Evolutionary conservation across 2,113 vertebrate species (phyloP).

Genomic region (Peromyscus leucopus): DNA sequence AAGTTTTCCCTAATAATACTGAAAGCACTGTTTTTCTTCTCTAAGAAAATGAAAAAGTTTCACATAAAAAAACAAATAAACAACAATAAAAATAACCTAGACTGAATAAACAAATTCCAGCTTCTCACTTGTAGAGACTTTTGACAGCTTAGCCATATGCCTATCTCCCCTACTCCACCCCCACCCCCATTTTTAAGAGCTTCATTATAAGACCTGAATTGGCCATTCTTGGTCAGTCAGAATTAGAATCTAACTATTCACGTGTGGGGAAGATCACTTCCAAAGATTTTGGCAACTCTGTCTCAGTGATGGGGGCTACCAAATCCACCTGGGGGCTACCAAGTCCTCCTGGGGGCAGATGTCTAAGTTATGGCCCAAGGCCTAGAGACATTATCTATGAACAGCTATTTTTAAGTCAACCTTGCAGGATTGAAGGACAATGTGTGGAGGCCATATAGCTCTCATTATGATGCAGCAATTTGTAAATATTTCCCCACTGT

Average conservation of each 20-base stretch:
- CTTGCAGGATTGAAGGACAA: not conserved
- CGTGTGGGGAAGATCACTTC: slow-evolving; percentile 58
- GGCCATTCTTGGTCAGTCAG: slow-evolving; percentile 54
- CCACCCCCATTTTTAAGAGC: slow-evolving; percentile 39
- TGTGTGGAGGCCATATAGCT: too few species aligned
- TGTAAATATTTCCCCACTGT: not conserved
- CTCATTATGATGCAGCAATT: not conserved
- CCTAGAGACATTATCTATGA: slow-evolving; percentile 13
- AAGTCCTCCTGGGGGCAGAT: slow-evolving; percentile 21
- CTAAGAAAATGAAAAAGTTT: slow-evolving; percentile 44
- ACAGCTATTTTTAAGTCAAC: not conserved
- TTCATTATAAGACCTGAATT: slow-evolving; percentile 59
- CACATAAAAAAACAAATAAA: not conserved
- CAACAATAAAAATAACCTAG: not conserved
- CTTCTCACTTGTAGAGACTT: slow-evolving; percentile 22
- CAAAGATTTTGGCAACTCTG: slow-evolving; percentile 32
- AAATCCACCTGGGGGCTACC: slow-evolving; percentile 25
- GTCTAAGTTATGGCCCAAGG: not conserved
- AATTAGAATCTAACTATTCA: slow-evolving; percentile 70
- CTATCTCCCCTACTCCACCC: accelerated
- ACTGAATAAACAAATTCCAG: not conserved
- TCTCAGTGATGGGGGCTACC: not conserved
- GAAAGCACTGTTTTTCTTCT: slow-evolving; percentile 32
- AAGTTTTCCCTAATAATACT: slow-evolving; percentile 1
- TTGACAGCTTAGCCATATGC: not conserved